A percentile compares a stretch with the other conserved stretches of the same genome.
Conservation (phyloP, 2,113 vertebrate genomes). For the Heterotis niloticus region DNA sequence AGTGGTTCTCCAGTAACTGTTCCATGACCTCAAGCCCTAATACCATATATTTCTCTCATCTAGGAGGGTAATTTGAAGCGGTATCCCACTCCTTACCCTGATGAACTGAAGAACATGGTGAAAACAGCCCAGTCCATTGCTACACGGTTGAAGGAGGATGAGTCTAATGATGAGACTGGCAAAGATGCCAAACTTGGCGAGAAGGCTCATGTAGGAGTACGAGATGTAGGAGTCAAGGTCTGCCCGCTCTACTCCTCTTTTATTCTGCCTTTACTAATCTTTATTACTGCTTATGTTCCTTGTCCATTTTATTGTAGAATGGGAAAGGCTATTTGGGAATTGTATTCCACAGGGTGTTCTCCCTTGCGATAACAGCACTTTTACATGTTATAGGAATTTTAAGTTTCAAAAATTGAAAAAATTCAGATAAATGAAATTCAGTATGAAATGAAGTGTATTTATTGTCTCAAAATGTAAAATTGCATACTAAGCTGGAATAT, state of each 20-base stretch:
- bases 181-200: constrained; percentile 72
- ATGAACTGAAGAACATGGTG: constrained; percentile 98
- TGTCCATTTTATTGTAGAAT: no score
- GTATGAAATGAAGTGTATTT: no score
- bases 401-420: no score
- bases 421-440: no score
- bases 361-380: no score
- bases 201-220: constrained; percentile 73
- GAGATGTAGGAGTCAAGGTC: constrained; percentile 86
- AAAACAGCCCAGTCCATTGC: constrained; percentile 97
- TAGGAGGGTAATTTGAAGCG: constrained; percentile 97
- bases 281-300: background rate
- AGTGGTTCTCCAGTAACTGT: background rate
- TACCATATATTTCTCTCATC: background rate
- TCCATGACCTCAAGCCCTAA: background rate
- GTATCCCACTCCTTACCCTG: constrained; percentile 95
- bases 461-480: no score
- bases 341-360: no score
- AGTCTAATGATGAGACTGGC: constrained; percentile 71
- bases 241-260: constrained; percentile 30
- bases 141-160: constrained; percentile 90
- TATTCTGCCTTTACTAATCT: background rate
- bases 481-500: no score
- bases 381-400: no score
- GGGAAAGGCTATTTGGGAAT: no score